Evolutionary conservation across 1,140 invertebrate genomes (phyloP).

Genomic region (Bombus waltoni): DNA sequence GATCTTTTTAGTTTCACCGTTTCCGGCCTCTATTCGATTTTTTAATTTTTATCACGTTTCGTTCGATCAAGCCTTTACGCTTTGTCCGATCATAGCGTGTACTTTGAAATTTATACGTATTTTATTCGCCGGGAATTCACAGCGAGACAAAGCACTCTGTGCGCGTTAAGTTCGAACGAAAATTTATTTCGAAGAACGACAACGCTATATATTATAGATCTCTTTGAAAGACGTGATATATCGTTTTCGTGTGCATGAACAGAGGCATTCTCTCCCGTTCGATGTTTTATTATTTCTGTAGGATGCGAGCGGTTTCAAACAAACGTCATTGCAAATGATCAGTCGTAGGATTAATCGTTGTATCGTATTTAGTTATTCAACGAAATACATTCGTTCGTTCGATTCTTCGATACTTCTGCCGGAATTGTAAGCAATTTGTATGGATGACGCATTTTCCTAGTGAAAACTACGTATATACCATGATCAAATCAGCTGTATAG

Average conservation of each 20-base stretch:
- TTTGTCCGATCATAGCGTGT: not conserved
- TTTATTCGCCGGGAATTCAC: not conserved
- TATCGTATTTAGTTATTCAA: no score
- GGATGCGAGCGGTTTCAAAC: not conserved
- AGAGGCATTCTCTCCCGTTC: not conserved
- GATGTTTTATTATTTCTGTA: not conserved
- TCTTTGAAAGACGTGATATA: not conserved
- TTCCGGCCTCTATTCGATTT: not conserved
- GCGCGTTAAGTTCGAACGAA: not conserved
- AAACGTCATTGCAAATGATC: not conserved
- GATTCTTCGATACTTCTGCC: no score
- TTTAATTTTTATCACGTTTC: not conserved
- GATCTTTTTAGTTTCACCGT: not conserved
- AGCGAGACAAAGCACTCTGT: not conserved
- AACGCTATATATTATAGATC: no score
- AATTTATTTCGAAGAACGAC: not conserved
- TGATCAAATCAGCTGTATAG: not conserved
- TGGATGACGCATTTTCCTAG: no score
- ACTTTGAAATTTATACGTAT: not conserved
- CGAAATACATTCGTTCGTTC: no score
- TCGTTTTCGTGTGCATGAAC: not conserved
- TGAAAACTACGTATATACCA: no score
- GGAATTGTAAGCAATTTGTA: no score
- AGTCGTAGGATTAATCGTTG: not conserved
- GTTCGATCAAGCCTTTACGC: slow-evolving; percentile 2